These are phyloP conservation scores for Neosilurus mollespiculum DNA, from an alignment of 2,797 vertebrate species.

Conservation along the genomic window DNA sequence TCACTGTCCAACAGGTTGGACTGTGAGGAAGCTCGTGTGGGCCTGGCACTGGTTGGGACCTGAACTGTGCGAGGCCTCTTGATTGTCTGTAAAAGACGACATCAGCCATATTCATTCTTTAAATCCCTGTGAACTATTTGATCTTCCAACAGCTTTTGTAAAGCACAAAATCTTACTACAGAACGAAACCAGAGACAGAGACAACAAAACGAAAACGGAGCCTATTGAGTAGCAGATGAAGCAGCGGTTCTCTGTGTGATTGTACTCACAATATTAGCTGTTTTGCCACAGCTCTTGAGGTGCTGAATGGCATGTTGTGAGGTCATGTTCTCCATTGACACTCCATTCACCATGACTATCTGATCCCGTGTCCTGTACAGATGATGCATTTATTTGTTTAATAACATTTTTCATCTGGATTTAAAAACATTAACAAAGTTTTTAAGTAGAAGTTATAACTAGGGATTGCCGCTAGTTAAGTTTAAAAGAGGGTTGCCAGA, in stretches of 20 bases:
- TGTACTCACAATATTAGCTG: conserved; percentile 83
- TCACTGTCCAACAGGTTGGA: conserved; percentile 72
- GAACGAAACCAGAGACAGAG: not conserved
- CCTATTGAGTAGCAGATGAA: not conserved
- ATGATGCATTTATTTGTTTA: not conserved
- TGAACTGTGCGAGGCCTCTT: conserved; percentile 86
- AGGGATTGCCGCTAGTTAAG: not conserved
- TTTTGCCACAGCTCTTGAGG: conserved; percentile 84
- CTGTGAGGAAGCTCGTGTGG: conserved; percentile 68
- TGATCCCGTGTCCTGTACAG: conserved; percentile 84
- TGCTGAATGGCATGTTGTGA: conserved; percentile 87
- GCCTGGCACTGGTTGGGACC: conserved; percentile 72
- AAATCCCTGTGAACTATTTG: not conserved
- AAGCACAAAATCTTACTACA: not conserved
- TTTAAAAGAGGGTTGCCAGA: not conserved
- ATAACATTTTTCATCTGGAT: not conserved
- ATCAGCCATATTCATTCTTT: not conserved
- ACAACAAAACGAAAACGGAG: not conserved
- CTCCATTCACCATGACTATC: conserved; percentile 94
- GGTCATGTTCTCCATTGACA: conserved; percentile 84
- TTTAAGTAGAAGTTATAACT: not conserved
- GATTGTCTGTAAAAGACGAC: conserved; percentile 76
- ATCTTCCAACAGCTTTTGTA: not conserved
- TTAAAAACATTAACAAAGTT: not conserved
- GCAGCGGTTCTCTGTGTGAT: not conserved